Evolutionary conservation across 64 coral and sea anemone species (phyloP), one percentile per base, ranked within the genome.

Genomic region (Porites lutea): DNA sequence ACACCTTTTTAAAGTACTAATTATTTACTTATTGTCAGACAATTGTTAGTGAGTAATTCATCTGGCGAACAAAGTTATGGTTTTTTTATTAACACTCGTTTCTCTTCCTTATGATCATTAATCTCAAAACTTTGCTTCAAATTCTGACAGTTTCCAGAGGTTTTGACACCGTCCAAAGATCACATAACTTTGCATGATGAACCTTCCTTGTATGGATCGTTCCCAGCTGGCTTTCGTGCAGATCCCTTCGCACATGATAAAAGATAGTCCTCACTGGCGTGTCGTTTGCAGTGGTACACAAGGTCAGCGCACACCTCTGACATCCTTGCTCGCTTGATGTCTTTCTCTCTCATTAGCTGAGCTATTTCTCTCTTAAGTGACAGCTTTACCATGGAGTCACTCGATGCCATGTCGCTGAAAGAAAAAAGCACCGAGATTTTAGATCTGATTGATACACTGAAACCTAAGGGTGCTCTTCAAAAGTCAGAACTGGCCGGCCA

Each of bases 251-350:
- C 72, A 52, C 68, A 75, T 43, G 67, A 84, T 45, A 87, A 27
- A 23, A 91, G 23, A 46, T 76, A 95, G 55, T 95, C 94, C 9
- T 92, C 75, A 46, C 77, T 88, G 3, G 74, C 89, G 47, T 95
- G 94, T 10, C 83, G 89, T 63, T 87, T 86, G 49, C 94, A 95
- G 89, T 95, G 73, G 66, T 95, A 87, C 13, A 90, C 82, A 22
- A 95, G 53, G 65, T 95, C 94, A 19, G 94, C 75, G n/a, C 82
- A 77, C 46, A 84, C 79, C 72, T 95, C 94, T 0, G 94, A 95
- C 47, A 92, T 88, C 60, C 87, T 88, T 58, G 68, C 65, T 62
- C 94, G 78, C 52, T 51, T 65, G n/a, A 91, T 13, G 20, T 55
- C 79, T 12, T 76, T 91, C 81, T 95, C 94, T 52, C 74, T 75